Base-by-base conservation (phyloP, 2,113 vertebrate species). In the Synodontis membranacea region DNA sequence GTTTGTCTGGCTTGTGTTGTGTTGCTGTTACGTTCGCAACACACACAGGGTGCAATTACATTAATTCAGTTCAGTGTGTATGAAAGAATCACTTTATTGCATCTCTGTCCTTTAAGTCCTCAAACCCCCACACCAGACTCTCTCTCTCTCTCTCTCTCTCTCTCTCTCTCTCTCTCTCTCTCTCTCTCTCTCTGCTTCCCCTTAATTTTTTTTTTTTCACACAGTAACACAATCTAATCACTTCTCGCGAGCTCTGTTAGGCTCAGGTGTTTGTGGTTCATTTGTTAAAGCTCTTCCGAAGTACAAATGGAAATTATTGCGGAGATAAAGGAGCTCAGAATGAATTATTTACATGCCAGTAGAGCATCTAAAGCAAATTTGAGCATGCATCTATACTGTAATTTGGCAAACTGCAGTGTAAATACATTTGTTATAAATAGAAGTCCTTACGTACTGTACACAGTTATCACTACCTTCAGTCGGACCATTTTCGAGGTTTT, bases 261-360 rank as follows among this genome's bases (percentile, higher is more conserved):
- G 39, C 52, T 75, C n/a, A 31, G n/a, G 28, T 80, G 39, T 72
- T 58, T 58, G 48, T 12, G 25, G 9, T 81, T 80, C 44, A 54
- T 66, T 70, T 54, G 46, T 76, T 84, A 15, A 54, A 60, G 54
- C 83, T 56, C 50, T 17, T 58, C 52, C 5, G 21, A 83, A 68
- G 21, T 52, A 28, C 31, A 42, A 78, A 48, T 60, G 54, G 10
- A 62, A 54, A 85, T 62, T 37, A 46, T 50, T 31, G 28, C 17
- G 15, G 42, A 60, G 56, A 58, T 46, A 39, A 76, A 72, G 25
- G 39, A 7, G 11, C 44, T 64, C 74, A 15, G 42, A 64, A 85
- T 78, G 0, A 14, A 76, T 85, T 12, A 76, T 85, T 12, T 31
- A 48, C 19, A 52, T 70, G 48, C 31, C 46, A 52, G 46, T 42